Evolutionary conservation across 2,888 invertebrate species (phyloP), one percentile per base, ranked within the genome.

Genomic region (Scaptomyza caliginosa): DNA sequence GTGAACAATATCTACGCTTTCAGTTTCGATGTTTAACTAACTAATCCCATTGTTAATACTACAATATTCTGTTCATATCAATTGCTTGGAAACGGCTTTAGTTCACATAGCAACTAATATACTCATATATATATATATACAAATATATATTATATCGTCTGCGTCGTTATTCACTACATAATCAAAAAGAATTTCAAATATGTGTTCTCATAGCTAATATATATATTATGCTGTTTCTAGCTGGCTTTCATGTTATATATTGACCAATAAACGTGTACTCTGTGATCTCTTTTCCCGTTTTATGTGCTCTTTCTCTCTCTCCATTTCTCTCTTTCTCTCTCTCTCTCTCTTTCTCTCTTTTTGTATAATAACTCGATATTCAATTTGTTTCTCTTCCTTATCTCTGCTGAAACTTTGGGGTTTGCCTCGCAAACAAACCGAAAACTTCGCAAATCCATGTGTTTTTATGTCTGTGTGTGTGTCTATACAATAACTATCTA

Each of bases 221-320:
- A 48, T 34, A 51, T 32, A 32, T 32, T 32, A 60, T 55, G 67
- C 72, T 79, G 63, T 64, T 59, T 74, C 59, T 81, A 77, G 65
- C 54, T 60, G 59, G 52, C 67, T 67, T 34, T 59, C 40, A 48
- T 62, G 32, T 60, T 56, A 70, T 65, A 70, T 70, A 70, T 58
- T 75, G 77, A 76, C 66, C 68, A 82, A 84, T 85, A 84, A 84
- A 77, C 65, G 78, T 86, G 54, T 77, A 69, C 50, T 69, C 67
- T 88, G 83, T 86, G 88, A 77, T 88, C 79, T 88, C 77, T 89
- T 76, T 89, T 86, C 85, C 85, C 88, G 48, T 83, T 83, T 88
- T 84, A 77, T 85, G 83, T 86, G 88, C 85, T 79, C 72, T 87
- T 65, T 88, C 67, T 84, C 63, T 76, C 46, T 43, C 51, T 49